Base-by-base conservation (phyloP, 2,113 vertebrate genomes). In the Heterotilapia buettikoferi region DNA sequence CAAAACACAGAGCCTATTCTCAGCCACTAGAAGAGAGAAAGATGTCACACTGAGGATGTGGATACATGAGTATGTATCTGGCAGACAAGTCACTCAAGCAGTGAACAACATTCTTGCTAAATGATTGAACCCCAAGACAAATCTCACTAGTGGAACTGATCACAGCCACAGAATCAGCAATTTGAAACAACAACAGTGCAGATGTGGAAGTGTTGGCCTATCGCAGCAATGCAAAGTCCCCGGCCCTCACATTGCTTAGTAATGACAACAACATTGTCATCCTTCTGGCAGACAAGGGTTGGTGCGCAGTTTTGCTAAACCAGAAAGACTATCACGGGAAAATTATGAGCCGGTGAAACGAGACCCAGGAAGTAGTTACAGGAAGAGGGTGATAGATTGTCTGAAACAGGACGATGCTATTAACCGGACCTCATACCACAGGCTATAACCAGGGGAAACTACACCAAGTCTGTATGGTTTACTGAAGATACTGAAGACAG, bases 131-230 rank as follows among this genome's bases (percentile, higher is more conserved):
- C 12, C 53, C 1, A n/a, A 54, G 53, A 54, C 0, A 54, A 54
- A 12, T 54, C 53, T 54, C 53, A 54, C 6, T 0, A 54, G 3
- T 54, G 10, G 53, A 54, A 1, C 12, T 54, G 3, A 12, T 12
- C 53, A 24, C n/a, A 54, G 5, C 0, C 19, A 0, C 50, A 53
- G n/a, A 53, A 53, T 10, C 50, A 53, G 9, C 9, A 53, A 53
- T 53, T 10, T 1, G 0, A 9, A 52, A 19, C 31, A 52, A 13
- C 13, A 2, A 0, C 53, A 56, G 21, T 56, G 53, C 53, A 24
- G 21, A 3, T 56, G 11, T 29, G 13, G 24, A 57, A 16, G 56
- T 29, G 29, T 57, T 5, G 56, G 24, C 24, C 2, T 57, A 16
- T 57, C 0, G 7, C 24, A 57, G 56, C 56, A 57, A 29, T 57